Conservation (phyloP, 2,113 vertebrate species). For the Aptenodytes forsteri region DNA sequence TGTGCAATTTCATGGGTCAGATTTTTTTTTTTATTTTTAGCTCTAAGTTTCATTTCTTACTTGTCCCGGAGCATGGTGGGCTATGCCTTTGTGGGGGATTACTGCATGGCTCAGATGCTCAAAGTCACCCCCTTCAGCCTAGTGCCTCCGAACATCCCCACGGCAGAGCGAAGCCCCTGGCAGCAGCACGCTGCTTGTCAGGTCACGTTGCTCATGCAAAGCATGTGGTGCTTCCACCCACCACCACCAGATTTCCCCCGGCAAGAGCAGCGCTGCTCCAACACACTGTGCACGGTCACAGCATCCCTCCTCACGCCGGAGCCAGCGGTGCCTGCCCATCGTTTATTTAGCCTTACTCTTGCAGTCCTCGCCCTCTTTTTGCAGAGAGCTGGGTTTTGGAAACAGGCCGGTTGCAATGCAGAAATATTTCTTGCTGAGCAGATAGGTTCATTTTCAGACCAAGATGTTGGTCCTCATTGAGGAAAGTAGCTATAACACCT, state of each 20-base stretch:
- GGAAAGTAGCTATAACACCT: not conserved
- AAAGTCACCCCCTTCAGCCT: not conserved
- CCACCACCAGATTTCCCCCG: not conserved
- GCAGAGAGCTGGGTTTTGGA: not conserved
- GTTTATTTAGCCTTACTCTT: not conserved
- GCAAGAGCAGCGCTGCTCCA: not conserved
- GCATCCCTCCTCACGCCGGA: not conserved
- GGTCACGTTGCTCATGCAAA: rapidly evolving
- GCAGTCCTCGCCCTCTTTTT: not conserved
- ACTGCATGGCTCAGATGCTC: not conserved
- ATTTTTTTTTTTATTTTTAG: not conserved
- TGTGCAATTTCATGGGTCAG: rapidly evolving
- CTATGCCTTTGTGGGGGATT: not conserved
- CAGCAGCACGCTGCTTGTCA: not conserved
- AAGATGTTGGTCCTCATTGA: not conserved
- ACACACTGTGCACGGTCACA: not conserved
- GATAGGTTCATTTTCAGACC: not conserved
- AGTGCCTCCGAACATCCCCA: rapidly evolving
- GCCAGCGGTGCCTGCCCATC: not conserved
- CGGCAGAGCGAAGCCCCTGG: not conserved
- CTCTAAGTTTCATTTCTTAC: not conserved
- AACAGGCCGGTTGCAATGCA: not conserved
- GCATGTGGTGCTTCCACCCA: not conserved
- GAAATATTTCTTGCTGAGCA: not conserved
- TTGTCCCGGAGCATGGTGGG: rapidly evolving